Conservation (phyloP, 2,113 vertebrate genomes). For the Ardeotis arabs region DNA sequence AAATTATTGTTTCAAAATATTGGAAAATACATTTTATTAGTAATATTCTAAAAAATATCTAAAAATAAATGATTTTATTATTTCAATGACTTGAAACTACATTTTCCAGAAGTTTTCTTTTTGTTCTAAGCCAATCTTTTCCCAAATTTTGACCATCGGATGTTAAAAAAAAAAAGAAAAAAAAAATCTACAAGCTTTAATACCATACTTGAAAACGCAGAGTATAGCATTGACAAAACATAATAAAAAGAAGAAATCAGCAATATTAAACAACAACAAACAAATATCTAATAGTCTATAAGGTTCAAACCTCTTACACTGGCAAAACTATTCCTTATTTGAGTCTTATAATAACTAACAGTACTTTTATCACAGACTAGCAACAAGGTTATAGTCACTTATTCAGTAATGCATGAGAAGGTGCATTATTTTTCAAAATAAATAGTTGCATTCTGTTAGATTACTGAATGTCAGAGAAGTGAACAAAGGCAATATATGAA, state of each 20-base stretch:
- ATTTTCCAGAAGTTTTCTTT: neutral
- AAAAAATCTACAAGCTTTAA: neutral
- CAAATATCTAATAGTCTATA: neutral
- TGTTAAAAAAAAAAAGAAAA: neutral
- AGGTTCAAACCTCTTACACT: neutral
- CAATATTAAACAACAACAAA: neutral
- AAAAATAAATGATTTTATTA: neutral
- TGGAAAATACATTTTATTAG: neutral
- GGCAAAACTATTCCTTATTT: neutral
- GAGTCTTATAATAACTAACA: neutral
- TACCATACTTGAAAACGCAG: neutral
- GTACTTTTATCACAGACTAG: neutral
- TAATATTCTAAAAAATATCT: neutral
- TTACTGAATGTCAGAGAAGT: neutral
- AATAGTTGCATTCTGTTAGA: neutral
- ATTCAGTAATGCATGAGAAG: neutral
- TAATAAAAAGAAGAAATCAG: neutral
- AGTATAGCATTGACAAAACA: neutral
- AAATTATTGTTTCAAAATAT: neutral
- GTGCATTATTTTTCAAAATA: neutral
- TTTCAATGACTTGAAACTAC: neutral
- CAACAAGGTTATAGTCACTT: neutral
- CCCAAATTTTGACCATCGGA: neutral
- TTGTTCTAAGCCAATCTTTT: neutral
- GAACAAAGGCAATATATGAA: neutral